Base-by-base conservation (phyloP, 2,113 vertebrate species). In the Mormoops blainvillei region DNA sequence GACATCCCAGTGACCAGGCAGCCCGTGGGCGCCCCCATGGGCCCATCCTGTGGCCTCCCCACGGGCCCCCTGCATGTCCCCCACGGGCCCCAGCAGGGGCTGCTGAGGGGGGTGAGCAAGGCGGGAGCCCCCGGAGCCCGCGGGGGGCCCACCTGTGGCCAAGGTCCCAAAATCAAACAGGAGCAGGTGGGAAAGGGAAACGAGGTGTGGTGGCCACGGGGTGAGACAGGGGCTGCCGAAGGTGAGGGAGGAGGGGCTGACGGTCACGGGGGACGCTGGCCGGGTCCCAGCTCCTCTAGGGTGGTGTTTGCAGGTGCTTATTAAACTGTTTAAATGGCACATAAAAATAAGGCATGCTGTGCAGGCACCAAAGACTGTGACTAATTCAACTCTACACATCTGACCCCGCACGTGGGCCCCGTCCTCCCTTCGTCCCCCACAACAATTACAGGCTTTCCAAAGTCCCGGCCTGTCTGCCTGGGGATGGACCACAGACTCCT, bases 121-220 rank as follows among this genome's bases (percentile, higher is more conserved):
- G 58, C 24, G 7, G 24, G 58, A 11, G 58, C 24, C 58, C 24
- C 3, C 20, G 8, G 58, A 28, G 20, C 24, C 24, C 58, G 3
- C 24, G 9, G 48, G 56, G 19, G 26, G 56, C 56, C 2, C 56
- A 58, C 54, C 58, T 61, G 24, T 61, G 24, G 58, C 58, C 58
- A 61, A 61, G 58, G 24, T 4, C 58, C 58, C 24, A 61, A 48
- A 58, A 28, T 28, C 24, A 28, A 28, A 28, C 36, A 16, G 0
- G 0, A 9, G 61, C 4, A 8, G 22, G 2, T 0, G 1, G 31
- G 4, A 43, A 3, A 22, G 18, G 48, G n/a, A 10, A 78, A 15
- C 2, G 0, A 36, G 36, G 56, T 13, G 18, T 4, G 14, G 36
- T 48, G 58, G 33, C 31, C 78, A 24, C 15, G 10, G 38, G 36